phyloP scores from a whole-genome alignment of 2,888 invertebrate species.

The Pristionchus arcanus region DNA sequence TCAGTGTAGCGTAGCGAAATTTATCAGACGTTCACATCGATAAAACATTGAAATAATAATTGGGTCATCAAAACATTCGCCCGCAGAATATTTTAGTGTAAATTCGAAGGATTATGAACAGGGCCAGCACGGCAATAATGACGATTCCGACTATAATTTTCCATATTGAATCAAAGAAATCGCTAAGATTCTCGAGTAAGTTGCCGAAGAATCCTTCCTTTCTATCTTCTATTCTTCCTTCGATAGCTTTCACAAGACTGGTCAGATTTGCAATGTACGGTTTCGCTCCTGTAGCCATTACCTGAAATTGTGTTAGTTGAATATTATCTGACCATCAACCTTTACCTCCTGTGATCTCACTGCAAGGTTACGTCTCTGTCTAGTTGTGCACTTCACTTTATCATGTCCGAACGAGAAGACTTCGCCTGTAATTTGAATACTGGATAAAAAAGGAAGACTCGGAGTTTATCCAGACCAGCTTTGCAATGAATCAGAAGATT shows the following conservation, averaged over 20 bases:
- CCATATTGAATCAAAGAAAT: background rate
- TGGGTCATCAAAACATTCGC: no score
- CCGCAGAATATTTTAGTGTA: background rate
- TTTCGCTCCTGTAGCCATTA: background rate
- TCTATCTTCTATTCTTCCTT: background rate
- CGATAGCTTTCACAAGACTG: background rate
- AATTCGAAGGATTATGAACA: background rate
- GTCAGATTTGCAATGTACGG: background rate
- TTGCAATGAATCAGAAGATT: background rate
- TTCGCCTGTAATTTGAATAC: background rate
- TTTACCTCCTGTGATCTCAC: background rate
- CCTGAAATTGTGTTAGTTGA: background rate
- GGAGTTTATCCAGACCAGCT: background rate
- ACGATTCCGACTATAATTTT: background rate
- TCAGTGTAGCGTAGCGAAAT: no score
- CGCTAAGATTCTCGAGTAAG: background rate
- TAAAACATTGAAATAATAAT: no score
- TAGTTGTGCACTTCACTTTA: background rate
- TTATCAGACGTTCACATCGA: no score
- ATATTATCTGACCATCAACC: background rate
- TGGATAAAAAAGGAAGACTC: background rate
- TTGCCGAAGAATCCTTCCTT: background rate
- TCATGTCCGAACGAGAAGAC: background rate
- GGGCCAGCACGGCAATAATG: background rate
- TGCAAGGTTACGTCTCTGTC: background rate